These are phyloP conservation scores for Chesias legatella DNA, from an alignment of 2,888 invertebrate genomes.

Conservation along the genomic window DNA sequence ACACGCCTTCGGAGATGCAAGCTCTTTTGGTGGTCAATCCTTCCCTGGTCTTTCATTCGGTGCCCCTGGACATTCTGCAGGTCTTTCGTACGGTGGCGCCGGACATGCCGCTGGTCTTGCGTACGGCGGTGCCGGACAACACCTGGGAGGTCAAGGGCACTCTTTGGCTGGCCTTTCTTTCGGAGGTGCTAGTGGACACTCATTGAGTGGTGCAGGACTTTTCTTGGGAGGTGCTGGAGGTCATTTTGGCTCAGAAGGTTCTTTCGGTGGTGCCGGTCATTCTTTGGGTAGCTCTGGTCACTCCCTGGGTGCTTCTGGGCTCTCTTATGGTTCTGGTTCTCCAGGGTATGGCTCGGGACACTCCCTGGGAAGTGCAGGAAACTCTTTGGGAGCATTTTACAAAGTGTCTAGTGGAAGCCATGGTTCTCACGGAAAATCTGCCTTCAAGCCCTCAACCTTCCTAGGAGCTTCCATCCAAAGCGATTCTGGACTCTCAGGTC, in stretches of 20 bases:
- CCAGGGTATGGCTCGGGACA: slow-evolving; percentile 30
- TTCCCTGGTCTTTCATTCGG: slow-evolving; percentile 38
- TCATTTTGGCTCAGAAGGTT: slow-evolving; percentile 21
- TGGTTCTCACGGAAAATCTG: slow-evolving; percentile 50
- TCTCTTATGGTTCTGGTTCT: slow-evolving; percentile 39
- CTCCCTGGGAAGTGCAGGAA: slow-evolving; percentile 40
- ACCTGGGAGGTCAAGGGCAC: slow-evolving; percentile 25
- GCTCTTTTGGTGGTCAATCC: slow-evolving; percentile 20
- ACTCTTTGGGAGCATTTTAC: slow-evolving; percentile 31
- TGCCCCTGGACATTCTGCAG: slow-evolving; percentile 32
- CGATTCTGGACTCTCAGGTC: slow-evolving; percentile 54
- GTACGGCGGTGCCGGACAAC: slow-evolving; percentile 23
- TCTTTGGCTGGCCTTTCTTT: slow-evolving; percentile 29
- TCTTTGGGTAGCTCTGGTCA: slow-evolving; percentile 31
- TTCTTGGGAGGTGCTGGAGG: slow-evolving; percentile 17
- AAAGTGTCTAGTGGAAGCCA: slow-evolving; percentile 42
- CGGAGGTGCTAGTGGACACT: slow-evolving; percentile 18
- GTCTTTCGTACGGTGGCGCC: slow-evolving; percentile 30
- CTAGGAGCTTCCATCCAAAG: slow-evolving; percentile 62
- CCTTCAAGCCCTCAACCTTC: slow-evolving; percentile 72
- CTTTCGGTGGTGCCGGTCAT: slow-evolving; percentile 26
- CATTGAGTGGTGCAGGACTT: slow-evolving; percentile 21
- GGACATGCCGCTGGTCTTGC: slow-evolving; percentile 36
- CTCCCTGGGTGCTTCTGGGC: slow-evolving; percentile 36
- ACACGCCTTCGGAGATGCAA: slow-evolving; percentile 23